Conservation (phyloP, 2,113 vertebrate species). For the Fukomys damarensis region DNA sequence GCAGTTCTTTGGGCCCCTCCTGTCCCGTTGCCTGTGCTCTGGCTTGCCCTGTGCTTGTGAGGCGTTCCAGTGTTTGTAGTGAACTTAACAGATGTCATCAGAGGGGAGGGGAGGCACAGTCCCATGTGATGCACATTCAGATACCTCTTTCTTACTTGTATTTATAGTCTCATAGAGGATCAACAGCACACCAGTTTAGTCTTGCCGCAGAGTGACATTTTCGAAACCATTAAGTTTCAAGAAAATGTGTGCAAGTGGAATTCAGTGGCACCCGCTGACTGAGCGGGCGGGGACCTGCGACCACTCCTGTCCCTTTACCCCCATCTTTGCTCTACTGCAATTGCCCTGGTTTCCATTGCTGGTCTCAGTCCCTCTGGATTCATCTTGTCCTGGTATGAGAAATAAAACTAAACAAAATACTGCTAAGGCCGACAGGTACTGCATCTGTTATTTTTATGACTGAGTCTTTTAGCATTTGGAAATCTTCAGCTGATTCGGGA, state of each 20-base stretch:
- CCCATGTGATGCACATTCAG: slow-evolving; percentile 52
- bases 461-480: slow-evolving; percentile 53
- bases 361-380: slow-evolving; percentile 32
- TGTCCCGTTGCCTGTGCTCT: background rate
- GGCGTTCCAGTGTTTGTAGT: background rate
- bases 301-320: slow-evolving; percentile 10
- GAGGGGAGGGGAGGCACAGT: background rate
- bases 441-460: slow-evolving; percentile 66
- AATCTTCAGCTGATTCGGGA: slow-evolving; percentile 38
- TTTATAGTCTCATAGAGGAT: slow-evolving; percentile 63
- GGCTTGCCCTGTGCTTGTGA: background rate
- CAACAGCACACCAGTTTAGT: slow-evolving; percentile 65
- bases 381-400: slow-evolving; percentile 64
- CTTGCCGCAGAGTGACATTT: slow-evolving; percentile 70
- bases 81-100: slow-evolving; percentile 26
- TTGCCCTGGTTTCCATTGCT: slow-evolving; percentile 26
- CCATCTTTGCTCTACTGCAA: slow-evolving; percentile 18
- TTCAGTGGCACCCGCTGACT: slow-evolving; percentile 51
- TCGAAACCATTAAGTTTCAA: slow-evolving; percentile 69
- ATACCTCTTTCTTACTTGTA: slow-evolving; percentile 36
- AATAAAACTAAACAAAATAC: slow-evolving; percentile 74
- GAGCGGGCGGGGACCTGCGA: background rate
- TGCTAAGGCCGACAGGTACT: slow-evolving; percentile 53
- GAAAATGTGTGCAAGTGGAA: slow-evolving; percentile 56
- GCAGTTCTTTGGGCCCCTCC: background rate